Conservation (phyloP, 2,113 vertebrate species). For the Nanorana parkeri region DNA sequence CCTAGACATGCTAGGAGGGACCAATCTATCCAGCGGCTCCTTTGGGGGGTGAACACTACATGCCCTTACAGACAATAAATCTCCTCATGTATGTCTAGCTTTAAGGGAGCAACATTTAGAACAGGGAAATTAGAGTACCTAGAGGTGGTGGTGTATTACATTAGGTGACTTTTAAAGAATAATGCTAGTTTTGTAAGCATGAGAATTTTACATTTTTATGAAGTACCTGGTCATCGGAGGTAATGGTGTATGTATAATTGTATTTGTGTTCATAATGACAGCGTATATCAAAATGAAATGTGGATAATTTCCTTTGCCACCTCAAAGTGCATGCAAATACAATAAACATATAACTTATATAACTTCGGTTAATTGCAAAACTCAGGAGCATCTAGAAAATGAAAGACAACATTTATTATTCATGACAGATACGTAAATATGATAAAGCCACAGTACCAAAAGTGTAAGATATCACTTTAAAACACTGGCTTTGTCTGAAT, state of each 20-base stretch:
- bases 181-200: too few species aligned
- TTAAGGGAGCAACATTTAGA: too few species aligned
- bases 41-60: too few species aligned
- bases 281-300: background rate
- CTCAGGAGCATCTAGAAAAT: background rate
- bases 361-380: conserved; percentile 3
- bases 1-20: too few species aligned
- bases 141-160: too few species aligned
- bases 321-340: background rate
- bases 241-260: background rate
- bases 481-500: background rate
- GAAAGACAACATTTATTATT: conserved; percentile 14
- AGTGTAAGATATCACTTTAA: background rate
- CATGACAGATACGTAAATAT: conserved; percentile 2
- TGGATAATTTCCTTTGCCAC: background rate
- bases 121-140: too few species aligned
- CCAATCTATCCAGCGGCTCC: too few species aligned
- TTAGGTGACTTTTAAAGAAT: too few species aligned
- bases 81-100: too few species aligned
- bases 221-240: background rate
- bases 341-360: conserved; percentile 1
- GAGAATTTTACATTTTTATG: background rate
- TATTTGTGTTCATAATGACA: background rate
- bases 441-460: background rate
- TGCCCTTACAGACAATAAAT: too few species aligned